phyloP scores from a whole-genome alignment of 1,140 invertebrate species.

The Listronotus oregonensis region DNA sequence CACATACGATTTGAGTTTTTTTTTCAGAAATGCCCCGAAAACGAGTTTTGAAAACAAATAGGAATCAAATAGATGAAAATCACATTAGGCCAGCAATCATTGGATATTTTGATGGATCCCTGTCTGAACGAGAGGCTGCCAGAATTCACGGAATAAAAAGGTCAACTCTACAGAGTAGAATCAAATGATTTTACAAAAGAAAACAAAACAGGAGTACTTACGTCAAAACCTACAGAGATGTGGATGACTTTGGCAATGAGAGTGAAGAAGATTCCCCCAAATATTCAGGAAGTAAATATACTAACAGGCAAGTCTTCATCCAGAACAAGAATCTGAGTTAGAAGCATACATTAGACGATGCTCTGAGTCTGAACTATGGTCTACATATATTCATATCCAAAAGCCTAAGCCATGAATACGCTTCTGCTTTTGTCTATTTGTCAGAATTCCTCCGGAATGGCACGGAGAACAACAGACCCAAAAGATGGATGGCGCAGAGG shows the following conservation, averaged over 20 bases:
- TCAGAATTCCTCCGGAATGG: not conserved
- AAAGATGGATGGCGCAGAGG: not conserved
- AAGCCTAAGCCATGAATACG: not conserved
- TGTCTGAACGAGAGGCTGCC: not conserved
- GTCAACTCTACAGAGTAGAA: not conserved
- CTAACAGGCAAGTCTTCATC: too few relatives aligned
- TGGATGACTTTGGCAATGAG: not conserved
- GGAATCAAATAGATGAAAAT: constrained; percentile 2
- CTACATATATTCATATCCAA: not conserved
- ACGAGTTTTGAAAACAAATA: not conserved
- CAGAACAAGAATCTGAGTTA: too few relatives aligned
- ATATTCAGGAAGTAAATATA: too few relatives aligned
- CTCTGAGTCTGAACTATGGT: not conserved
- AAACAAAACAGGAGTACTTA: not conserved
- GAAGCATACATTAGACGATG: not conserved
- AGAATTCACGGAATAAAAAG: constrained; percentile 1
- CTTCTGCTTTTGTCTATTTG: not conserved
- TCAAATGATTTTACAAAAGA: constrained; percentile 3
- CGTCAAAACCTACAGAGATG: too few relatives aligned
- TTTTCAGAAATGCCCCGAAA: constrained; percentile 1
- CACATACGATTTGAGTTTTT: not conserved
- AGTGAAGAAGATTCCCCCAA: not conserved
- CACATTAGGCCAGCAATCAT: not conserved
- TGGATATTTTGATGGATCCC: not conserved
- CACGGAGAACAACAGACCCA: not conserved